These are phyloP conservation scores for Pseudoatta argentina DNA, from an alignment of 1,140 invertebrate species.

Conservation along the genomic window DNA sequence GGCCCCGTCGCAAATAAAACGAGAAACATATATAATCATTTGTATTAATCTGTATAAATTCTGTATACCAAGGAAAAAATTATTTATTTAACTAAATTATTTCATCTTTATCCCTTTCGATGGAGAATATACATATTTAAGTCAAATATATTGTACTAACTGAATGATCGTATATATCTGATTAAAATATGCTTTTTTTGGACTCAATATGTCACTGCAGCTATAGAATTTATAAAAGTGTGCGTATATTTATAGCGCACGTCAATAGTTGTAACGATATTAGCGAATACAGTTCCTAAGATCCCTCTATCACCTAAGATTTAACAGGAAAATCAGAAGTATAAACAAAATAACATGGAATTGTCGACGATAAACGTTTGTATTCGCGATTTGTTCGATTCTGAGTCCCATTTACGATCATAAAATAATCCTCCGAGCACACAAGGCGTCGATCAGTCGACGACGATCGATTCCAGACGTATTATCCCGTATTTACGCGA, in stretches of 20 bases:
- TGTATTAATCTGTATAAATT: background rate
- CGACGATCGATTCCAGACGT: slow-evolving; percentile 68
- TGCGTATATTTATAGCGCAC: background rate
- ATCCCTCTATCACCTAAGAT: slow-evolving; percentile 13
- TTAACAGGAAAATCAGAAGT: slow-evolving; percentile 43
- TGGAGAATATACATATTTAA: no score
- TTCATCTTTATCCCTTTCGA: no score
- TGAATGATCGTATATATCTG: background rate
- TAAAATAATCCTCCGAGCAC: slow-evolving; percentile 64
- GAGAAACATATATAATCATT: background rate
- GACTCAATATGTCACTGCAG: slow-evolving; percentile 16
- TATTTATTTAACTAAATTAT: no score
- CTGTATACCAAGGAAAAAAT: background rate
- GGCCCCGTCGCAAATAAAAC: background rate
- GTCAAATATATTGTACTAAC: no score
- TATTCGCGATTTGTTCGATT: slow-evolving; percentile 37
- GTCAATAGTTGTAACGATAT: slow-evolving; percentile 36
- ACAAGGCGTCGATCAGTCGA: slow-evolving; percentile 4
- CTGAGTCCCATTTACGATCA: slow-evolving; percentile 25
- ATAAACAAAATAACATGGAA: slow-evolving; percentile 2
- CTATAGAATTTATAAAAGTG: slow-evolving; percentile 12
- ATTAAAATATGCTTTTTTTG: slow-evolving; percentile 10
- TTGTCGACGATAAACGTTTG: slow-evolving; percentile 8
- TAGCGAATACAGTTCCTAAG: background rate
- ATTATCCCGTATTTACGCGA: slow-evolving; percentile 59